phyloP scores from a whole-genome alignment of 2,113 vertebrate species.

The Urocitellus parryii region DNA sequence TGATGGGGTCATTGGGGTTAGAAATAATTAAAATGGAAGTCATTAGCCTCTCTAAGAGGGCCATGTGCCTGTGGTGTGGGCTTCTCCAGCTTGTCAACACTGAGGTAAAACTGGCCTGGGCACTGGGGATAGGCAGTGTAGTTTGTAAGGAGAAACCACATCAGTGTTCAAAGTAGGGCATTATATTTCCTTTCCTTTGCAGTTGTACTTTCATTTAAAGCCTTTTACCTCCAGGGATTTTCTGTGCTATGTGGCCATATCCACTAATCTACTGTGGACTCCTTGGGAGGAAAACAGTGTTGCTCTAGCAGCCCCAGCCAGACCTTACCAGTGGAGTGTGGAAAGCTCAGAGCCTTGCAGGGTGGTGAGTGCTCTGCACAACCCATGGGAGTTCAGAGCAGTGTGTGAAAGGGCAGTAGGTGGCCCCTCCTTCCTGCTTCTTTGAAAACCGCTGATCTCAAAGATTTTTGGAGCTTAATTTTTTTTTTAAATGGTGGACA shows the following conservation, averaged over 20 bases:
- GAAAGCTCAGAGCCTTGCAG: not conserved
- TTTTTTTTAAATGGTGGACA: not conserved
- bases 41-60: not conserved
- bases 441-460: not conserved
- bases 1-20: not conserved
- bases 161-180: not conserved
- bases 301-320: not conserved
- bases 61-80: not conserved
- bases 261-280: not conserved
- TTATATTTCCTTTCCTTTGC: not conserved
- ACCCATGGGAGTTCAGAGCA: not conserved
- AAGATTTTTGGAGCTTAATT: slow-evolving; percentile 11
- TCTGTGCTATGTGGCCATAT: not conserved
- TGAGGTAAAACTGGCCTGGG: not conserved
- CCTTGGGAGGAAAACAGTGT: not conserved
- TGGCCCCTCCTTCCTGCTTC: not conserved
- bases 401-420: not conserved
- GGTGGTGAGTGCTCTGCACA: not conserved
- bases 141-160: not conserved
- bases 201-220: not conserved
- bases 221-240: not conserved
- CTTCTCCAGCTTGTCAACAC: not conserved
- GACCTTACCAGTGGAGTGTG: not conserved
- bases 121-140: not conserved
- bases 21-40: not conserved